Evolutionary conservation across 2,797 vertebrate species (phyloP), one percentile per base, ranked within the genome.

Genomic region (Uromys caudimaculatus): DNA sequence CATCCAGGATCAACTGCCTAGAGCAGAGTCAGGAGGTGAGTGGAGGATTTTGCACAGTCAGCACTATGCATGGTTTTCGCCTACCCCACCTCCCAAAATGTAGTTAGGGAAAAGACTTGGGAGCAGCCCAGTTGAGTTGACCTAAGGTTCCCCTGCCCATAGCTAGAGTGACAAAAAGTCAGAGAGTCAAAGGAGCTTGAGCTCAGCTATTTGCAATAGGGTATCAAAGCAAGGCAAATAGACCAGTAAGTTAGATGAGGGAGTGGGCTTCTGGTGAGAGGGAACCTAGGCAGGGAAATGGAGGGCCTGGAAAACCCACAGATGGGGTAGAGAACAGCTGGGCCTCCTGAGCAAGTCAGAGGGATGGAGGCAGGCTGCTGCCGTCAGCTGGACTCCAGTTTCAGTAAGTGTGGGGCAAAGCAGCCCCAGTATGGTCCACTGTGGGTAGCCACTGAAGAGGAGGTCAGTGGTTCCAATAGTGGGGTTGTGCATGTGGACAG

Each of bases 401-500:
- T 69, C 38, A 76, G 56, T 50, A 81, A 60, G 38, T 56, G 89
- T 41, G 44, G 52, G 41, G 44, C 17, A 14, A 23, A 41, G 60
- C 19, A 58, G 44, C 62, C 52, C 44, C 21, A 87, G 82, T 17
- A 6, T 3, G 62, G 71, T 89, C 54, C 27, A 69, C 35, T 83
- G 35, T 71, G 50, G 50, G 24, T 60, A 50, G 44, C 27, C 78
- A 11, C 64, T 27, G n/a, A 73, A 56, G n/a, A 47, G 4, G 27
- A 78, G 38, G 47, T 54, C 13, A 19, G 4, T n/a, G 64, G 44
- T 12, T 23, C 21, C 9, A 24, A 5, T 7, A 21, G 13, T 35
- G 21, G 11, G 21, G 47, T 41, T 24, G 19, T 16, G 0, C 29
- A 10, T 6, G 2, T 11, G 29, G 13, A 44, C 0, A 2, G 67